phyloP scores from a whole-genome alignment of 1,140 invertebrate genomes.

The Leptinotarsa defecta region DNA sequence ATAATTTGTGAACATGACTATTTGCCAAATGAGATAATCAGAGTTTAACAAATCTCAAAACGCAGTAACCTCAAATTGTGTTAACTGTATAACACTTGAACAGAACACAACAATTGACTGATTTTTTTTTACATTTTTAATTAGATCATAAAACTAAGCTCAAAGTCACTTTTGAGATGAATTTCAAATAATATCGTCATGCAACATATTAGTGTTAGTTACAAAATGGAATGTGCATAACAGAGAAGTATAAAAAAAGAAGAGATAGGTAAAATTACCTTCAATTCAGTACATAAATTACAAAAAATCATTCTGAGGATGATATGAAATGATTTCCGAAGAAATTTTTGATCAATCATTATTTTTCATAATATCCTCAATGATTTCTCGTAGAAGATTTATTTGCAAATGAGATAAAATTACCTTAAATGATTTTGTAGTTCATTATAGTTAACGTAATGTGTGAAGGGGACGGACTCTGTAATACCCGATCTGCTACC shows the following conservation, averaged over 20 bases:
- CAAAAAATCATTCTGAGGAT: not conserved
- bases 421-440: conserved; percentile 79
- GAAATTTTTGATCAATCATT: too few species aligned
- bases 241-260: conserved; percentile 11
- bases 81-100: too few species aligned
- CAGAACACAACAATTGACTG: too few species aligned
- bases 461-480: conserved; percentile 68
- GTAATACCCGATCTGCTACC: conserved; percentile 62
- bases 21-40: not conserved
- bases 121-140: too few species aligned
- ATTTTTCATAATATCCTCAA: too few species aligned
- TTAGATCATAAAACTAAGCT: too few species aligned
- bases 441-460: conserved; percentile 85
- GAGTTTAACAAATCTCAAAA: not conserved
- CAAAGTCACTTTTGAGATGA: too few species aligned
- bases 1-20: too few species aligned
- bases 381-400: not conserved
- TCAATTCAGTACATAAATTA: not conserved
- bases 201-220: conserved; percentile 46
- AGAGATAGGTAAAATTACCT: not conserved
- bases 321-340: too few species aligned
- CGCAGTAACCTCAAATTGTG: not conserved
- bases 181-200: conserved; percentile 32
- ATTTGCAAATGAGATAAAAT: conserved; percentile 42
- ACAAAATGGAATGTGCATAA: conserved; percentile 47